Conservation (phyloP, 2,113 vertebrate species). For the Puffinus mauretanicus region DNA sequence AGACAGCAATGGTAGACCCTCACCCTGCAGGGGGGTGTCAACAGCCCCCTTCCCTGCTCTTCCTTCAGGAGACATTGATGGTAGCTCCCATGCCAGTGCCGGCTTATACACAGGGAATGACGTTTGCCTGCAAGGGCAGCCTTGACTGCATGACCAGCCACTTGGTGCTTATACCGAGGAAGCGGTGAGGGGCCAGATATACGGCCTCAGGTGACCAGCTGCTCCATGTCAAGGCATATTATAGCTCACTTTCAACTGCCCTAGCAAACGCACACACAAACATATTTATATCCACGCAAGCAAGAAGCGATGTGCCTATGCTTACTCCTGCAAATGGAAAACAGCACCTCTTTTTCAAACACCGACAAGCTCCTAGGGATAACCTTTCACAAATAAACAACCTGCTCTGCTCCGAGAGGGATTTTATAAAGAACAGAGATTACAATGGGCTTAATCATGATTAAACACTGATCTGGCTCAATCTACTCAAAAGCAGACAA, state of each 20-base stretch:
- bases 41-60: not conserved
- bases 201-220: not conserved
- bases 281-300: not conserved
- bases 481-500: constrained; percentile 40
- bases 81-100: not conserved
- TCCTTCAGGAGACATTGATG: not conserved
- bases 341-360: not conserved
- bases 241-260: not conserved
- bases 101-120: not conserved
- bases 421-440: constrained; percentile 42
- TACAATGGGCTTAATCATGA: constrained; percentile 52
- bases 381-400: constrained; percentile 44
- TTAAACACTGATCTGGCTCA: constrained; percentile 60
- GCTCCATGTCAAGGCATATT: not conserved
- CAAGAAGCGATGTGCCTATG: not conserved
- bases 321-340: not conserved
- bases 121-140: not conserved
- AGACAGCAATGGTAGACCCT: not conserved
- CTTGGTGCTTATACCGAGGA: not conserved
- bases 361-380: not conserved
- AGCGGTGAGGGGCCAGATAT: not conserved
- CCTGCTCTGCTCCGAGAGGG: constrained; percentile 4
- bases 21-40: not conserved
- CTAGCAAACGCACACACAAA: not conserved
- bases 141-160: not conserved